Conservation (phyloP, 1,140 invertebrate species). For the Melanaphis sacchari region DNA sequence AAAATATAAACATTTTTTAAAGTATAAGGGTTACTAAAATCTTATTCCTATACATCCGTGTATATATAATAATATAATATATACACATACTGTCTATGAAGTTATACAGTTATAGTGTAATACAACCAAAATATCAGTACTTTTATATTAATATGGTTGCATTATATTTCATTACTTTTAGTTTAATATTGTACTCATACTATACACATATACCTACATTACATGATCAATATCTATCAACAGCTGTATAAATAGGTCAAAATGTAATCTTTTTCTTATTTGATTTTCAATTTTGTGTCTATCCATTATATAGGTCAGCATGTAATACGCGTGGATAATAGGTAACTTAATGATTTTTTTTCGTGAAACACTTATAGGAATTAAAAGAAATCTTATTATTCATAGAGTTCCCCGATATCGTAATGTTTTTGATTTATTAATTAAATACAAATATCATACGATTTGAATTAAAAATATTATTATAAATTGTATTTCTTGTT, state of each 20-base stretch:
- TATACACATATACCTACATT: too few species aligned
- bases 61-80: background rate
- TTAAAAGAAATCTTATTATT: background rate
- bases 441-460: background rate
- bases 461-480: background rate
- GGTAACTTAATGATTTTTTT: background rate
- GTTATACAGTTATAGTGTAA: background rate
- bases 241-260: background rate
- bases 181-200: background rate
- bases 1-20: background rate
- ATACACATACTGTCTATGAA: background rate
- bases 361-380: background rate
- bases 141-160: background rate
- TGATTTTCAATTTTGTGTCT: background rate
- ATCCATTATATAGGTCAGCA: background rate
- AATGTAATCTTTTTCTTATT: background rate
- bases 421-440: background rate
- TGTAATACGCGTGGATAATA: too few species aligned
- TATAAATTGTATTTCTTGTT: too few species aligned
- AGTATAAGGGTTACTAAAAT: background rate
- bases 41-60: background rate
- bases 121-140: background rate
- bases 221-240: too few species aligned
- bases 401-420: background rate
- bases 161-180: background rate